Conservation (phyloP, 2,888 invertebrate genomes). For the Willowsia nigromaculata region DNA sequence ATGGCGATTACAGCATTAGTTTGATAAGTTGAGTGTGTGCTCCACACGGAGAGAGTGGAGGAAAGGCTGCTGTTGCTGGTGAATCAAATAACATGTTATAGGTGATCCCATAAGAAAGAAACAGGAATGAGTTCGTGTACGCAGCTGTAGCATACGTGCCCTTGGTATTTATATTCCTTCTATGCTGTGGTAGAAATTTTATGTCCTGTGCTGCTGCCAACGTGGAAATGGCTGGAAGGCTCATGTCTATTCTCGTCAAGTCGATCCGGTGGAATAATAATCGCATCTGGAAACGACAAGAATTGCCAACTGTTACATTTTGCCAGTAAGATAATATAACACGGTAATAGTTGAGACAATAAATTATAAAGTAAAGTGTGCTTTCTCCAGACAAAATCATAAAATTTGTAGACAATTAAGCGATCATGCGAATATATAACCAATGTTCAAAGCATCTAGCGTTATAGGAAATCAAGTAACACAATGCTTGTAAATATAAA, state of each 20-base stretch:
- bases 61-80: neutral
- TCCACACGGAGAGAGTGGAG: neutral
- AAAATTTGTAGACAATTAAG: slow-evolving; percentile 23
- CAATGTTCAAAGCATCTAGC: too few species aligned
- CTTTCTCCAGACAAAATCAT: neutral
- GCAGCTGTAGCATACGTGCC: slow-evolving; percentile 23
- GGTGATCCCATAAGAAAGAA: neutral
- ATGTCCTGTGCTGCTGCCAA: neutral
- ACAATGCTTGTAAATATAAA: too few species aligned
- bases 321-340: neutral
- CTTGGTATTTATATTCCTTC: neutral
- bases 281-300: neutral
- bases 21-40: slow-evolving; percentile 28
- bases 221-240: neutral
- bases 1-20: slow-evolving; percentile 49
- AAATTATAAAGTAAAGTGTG: neutral
- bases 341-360: neutral
- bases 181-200: neutral
- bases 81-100: neutral
- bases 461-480: too few species aligned
- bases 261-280: neutral
- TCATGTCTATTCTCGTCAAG: slow-evolving; percentile 6
- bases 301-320: slow-evolving; percentile 61
- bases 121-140: neutral
- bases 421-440: slow-evolving; percentile 32